Base-by-base conservation (phyloP, 30 jellyfish, hydroid and myxozoan genomes). In the Turritopsis dohrnii region DNA sequence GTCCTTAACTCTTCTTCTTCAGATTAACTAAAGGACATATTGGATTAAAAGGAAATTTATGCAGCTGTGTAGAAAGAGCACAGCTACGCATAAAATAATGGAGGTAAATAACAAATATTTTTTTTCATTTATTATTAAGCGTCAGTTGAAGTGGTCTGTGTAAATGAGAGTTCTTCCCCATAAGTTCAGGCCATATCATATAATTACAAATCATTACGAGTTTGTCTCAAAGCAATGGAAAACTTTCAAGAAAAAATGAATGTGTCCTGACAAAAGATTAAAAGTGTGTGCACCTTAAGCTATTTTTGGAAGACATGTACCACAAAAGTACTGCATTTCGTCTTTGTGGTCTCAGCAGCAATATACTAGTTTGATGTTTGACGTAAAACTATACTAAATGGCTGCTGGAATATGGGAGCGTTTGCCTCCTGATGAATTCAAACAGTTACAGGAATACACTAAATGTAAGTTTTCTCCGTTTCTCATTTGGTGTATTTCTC, bases 371-470 rank as follows among this genome's bases (percentile, higher is more conserved):
- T 41, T 41, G 60, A 41, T n/a, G n/a, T 41, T 41, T 41, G 77
- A 27, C 77, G 77, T 69, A 27, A 69, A 69, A 19, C 19, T 7
- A 69, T 69, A 69, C 9, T n/a, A 69, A 9, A 69, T 69, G 83
- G 76, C 85, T 30, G 85, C 79, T n/a, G 97, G 97, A 21, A 91
- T 91, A 52, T 91, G 97, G 97, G 94, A 91, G 84, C 71, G 97
- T 16, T 94, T 91, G 21, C 88, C 96, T 74, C 96, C 96, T 4
- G 92, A 89, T 54, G 97, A 91, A 84, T 91, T 91, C 82, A 91
- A 83, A 81, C 94, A 91, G 89, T 94, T 91, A 73, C 97, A 91
- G 65, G 97, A 91, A 77, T 87, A 91, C 85, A 91, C 97, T 53
- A 91, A 87, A 72, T 91, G 97, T 91, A 76, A 91, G 97, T 91